phyloP scores from a whole-genome alignment of 2,113 vertebrate species.

The Furnarius figulus region DNA sequence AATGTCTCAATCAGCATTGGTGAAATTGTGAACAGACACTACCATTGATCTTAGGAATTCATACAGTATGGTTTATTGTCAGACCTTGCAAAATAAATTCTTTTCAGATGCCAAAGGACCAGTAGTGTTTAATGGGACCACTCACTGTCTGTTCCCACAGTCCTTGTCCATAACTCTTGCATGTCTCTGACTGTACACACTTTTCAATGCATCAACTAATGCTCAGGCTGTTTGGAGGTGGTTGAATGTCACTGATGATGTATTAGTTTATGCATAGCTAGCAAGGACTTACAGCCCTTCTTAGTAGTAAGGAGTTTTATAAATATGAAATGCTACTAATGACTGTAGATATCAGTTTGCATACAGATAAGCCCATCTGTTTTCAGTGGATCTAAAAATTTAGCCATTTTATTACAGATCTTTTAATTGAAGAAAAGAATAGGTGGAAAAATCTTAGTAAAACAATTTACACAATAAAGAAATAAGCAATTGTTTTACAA shows the following conservation, averaged over 20 bases:
- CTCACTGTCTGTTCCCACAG: background rate
- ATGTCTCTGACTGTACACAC: background rate
- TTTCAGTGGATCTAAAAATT: background rate
- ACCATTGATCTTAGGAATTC: background rate
- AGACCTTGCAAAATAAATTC: slow-evolving; percentile 20
- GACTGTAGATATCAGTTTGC: background rate
- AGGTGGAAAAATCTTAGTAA: background rate
- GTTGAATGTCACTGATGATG: background rate
- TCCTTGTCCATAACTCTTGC: background rate
- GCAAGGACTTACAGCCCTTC: background rate
- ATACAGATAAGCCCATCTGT: background rate
- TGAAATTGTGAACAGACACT: background rate
- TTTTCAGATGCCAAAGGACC: background rate
- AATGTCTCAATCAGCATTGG: background rate
- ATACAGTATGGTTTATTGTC: background rate
- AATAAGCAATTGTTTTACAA: slow-evolving; percentile 25
- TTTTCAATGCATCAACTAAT: background rate
- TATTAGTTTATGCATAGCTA: background rate
- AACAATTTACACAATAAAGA: background rate
- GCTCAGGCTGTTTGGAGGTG: background rate
- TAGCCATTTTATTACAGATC: background rate
- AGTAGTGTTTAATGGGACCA: background rate
- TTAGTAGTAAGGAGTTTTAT: background rate
- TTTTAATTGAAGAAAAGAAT: background rate
- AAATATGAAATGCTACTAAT: background rate